Conservation (phyloP, 2,797 vertebrate species). For the Bradypodion pumilum region DNA sequence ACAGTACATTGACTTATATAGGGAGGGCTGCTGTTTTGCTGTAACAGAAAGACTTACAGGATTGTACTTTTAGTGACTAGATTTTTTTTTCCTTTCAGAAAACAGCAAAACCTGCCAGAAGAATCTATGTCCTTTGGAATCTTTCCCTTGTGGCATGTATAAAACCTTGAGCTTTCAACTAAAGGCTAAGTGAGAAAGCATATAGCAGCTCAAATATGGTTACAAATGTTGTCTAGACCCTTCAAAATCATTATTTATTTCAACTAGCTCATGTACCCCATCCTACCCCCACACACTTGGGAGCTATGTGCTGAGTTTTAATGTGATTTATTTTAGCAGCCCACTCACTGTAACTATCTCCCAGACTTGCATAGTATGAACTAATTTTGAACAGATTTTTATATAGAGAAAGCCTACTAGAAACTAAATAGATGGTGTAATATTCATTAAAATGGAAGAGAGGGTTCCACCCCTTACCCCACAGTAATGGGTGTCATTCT, state of each 20-base stretch:
- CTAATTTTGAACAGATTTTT: neutral
- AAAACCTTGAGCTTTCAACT: constrained; percentile 39
- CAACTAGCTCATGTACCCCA: neutral
- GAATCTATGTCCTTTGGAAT: constrained; percentile 25
- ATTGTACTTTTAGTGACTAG: constrained; percentile 42
- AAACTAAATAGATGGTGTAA: neutral
- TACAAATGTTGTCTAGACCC: constrained; percentile 40
- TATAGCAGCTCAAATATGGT: constrained; percentile 33
- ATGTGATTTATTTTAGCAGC: constrained; percentile 16
- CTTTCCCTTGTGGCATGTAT: constrained; percentile 8
- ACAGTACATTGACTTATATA: constrained; percentile 60
- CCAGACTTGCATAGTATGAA: neutral
- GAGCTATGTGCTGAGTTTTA: neutral
- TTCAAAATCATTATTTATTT: constrained; percentile 16
- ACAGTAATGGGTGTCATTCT: fast-evolving
- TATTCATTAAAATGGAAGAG: neutral
- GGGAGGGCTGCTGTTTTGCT: constrained; percentile 53
- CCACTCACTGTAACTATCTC: constrained; percentile 14
- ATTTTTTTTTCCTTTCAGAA: constrained; percentile 13
- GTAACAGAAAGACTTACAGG: constrained; percentile 49
- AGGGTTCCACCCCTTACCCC: fast-evolving
- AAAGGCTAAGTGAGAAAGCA: constrained; percentile 42
- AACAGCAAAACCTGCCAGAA: constrained; percentile 50
- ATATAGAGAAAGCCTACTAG: constrained; percentile 4
- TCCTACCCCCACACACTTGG: too few species aligned